phyloP scores from a whole-genome alignment of 2,797 vertebrate species.

The Periophthalmus magnuspinnatus region DNA sequence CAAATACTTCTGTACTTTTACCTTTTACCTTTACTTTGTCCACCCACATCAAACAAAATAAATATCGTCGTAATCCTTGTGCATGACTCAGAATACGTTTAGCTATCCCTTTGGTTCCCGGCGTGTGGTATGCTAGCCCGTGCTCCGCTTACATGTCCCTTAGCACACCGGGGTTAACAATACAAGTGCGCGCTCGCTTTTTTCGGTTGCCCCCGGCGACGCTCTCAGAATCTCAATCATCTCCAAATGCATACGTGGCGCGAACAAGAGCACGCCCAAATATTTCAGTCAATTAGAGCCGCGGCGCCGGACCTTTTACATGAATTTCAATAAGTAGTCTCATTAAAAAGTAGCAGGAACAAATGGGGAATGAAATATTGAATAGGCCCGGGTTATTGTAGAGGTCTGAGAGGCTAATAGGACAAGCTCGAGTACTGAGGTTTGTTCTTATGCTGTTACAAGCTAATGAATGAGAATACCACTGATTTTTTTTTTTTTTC shows the following conservation, averaged over 20 bases:
- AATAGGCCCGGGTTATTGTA: constrained; percentile 3
- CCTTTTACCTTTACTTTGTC: not conserved
- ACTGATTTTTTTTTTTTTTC: not conserved
- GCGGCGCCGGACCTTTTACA: not conserved
- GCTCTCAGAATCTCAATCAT: constrained; percentile 26
- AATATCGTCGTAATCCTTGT: constrained; percentile 16
- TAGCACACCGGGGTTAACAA: constrained; percentile 23
- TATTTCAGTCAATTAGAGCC: constrained; percentile 21
- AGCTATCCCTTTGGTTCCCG: not conserved
- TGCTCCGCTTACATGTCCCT: constrained; percentile 18
- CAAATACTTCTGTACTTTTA: too few relatives aligned
- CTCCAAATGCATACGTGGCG: constrained; percentile 7
- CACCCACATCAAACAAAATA: not conserved
- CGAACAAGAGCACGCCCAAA: not conserved
- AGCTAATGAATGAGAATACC: not conserved
- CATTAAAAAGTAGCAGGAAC: constrained; percentile 22
- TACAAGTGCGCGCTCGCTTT: constrained; percentile 17
- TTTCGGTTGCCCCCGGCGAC: constrained; percentile 16
- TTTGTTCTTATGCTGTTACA: not conserved
- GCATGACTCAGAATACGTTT: constrained; percentile 12
- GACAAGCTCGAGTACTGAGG: not conserved
- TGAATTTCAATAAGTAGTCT: constrained; percentile 24
- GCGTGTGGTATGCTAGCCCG: constrained; percentile 13
- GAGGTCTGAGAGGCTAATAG: constrained; percentile 1
- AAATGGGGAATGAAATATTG: constrained; percentile 6